Percentiles rank a stretch among this genome's conserved stretches.
Conservation (phyloP, 2,113 vertebrate species). For the Stictonetta naevosa region DNA sequence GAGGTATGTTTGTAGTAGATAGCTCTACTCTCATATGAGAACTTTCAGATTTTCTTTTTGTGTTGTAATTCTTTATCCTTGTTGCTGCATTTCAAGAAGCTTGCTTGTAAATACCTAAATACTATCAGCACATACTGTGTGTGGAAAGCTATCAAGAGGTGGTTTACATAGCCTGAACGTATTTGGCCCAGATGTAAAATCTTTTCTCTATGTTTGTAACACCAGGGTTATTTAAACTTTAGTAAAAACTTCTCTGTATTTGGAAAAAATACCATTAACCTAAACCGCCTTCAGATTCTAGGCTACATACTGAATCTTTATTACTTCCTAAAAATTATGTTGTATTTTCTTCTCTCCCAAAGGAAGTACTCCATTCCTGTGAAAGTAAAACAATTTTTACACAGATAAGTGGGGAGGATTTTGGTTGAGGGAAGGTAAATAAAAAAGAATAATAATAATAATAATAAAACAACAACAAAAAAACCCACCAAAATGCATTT, state of each 20-base stretch:
- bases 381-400: neutral
- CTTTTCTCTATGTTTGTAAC: neutral
- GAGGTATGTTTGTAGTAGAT: slow-evolving; percentile 80
- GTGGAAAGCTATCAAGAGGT: neutral
- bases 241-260: neutral
- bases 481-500: too few relatives aligned
- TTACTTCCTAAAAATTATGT: neutral
- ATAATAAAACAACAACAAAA: neutral
- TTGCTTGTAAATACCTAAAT: neutral
- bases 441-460: neutral
- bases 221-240: neutral
- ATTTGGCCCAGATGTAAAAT: neutral
- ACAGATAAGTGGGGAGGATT: neutral
- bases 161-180: neutral
- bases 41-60: neutral
- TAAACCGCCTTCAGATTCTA: neutral
- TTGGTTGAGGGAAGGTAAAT: neutral
- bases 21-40: neutral
- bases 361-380: neutral
- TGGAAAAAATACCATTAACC: neutral
- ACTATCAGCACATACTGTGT: rapidly evolving
- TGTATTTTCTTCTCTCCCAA: too few relatives aligned
- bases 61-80: neutral
- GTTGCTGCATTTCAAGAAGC: neutral
- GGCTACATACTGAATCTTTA: neutral